A percentile compares a stretch with the other conserved stretches of the same genome.
Conservation (phyloP, 2,797 vertebrate species). For the Notolepis coatsorum region DNA sequence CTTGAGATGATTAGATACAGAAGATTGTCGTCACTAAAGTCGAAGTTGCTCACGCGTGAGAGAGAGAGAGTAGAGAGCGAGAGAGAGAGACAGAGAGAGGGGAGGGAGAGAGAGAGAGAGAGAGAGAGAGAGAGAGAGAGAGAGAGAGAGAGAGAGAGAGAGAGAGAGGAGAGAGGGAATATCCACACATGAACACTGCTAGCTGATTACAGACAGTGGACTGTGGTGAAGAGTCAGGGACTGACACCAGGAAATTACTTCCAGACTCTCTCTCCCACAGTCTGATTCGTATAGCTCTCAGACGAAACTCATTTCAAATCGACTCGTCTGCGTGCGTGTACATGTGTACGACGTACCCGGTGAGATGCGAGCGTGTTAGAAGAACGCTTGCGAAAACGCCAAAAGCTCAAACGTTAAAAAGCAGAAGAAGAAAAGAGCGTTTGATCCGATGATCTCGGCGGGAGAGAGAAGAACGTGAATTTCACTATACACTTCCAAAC, state of each 20-base stretch:
- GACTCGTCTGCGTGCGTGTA: slow-evolving; percentile 10
- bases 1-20: slow-evolving; percentile 20
- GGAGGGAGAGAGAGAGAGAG: too few species aligned
- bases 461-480: slow-evolving; percentile 26
- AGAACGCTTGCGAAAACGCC: slow-evolving; percentile 1
- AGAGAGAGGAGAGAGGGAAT: slow-evolving; percentile 61
- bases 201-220: slow-evolving; percentile 59
- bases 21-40: slow-evolving; percentile 59
- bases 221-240: slow-evolving; percentile 60
- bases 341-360: slow-evolving; percentile 18
- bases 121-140: too few species aligned
- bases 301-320: slow-evolving; percentile 43
- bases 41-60: slow-evolving; percentile 36
- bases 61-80: too few species aligned
- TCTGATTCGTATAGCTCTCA: slow-evolving; percentile 59
- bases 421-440: too few species aligned
- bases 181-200: slow-evolving; percentile 57
- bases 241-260: slow-evolving; percentile 67
- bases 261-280: slow-evolving; percentile 49
- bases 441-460: slow-evolving; percentile 18
- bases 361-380: not conserved
- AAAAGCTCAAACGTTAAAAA: slow-evolving; percentile 8
- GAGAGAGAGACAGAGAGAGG: too few species aligned
- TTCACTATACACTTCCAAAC: slow-evolving; percentile 37
- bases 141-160: too few species aligned